Conservation (phyloP, 1,140 invertebrate genomes). For the Aphaenogaster floridana region DNA sequence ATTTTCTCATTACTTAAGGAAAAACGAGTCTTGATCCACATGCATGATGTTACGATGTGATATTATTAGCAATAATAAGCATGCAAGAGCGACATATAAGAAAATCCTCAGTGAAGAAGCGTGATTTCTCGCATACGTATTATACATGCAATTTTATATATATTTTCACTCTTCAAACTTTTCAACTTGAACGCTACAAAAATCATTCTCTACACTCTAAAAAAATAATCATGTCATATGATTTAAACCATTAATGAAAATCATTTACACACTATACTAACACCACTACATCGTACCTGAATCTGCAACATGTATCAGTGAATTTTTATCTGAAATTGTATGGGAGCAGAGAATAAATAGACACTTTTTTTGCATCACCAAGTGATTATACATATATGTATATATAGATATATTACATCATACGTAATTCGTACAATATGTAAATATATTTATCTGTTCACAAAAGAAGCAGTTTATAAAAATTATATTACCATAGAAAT, state of each 20-base stretch:
- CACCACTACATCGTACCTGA: slow-evolving; percentile 72
- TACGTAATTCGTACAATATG: slow-evolving; percentile 79
- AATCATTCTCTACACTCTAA: slow-evolving; percentile 13
- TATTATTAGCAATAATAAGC: slow-evolving; percentile 19
- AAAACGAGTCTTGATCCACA: not conserved
- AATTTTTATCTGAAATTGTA: slow-evolving; percentile 72
- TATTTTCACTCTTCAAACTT: slow-evolving; percentile 69
- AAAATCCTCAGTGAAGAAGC: slow-evolving; percentile 17
- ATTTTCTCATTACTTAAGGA: not conserved
- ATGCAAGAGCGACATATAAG: not conserved
- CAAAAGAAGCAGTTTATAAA: slow-evolving; percentile 78
- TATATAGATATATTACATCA: slow-evolving; percentile 75
- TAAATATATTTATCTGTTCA: slow-evolving; percentile 77
- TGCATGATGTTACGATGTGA: not conserved
- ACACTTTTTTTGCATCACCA: slow-evolving; percentile 64
- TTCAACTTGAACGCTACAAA: slow-evolving; percentile 10
- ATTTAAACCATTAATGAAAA: slow-evolving; percentile 60
- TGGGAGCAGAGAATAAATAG: slow-evolving; percentile 71
- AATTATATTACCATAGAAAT: slow-evolving; percentile 80
- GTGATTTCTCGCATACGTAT: not conserved
- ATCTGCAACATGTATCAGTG: slow-evolving; percentile 23
- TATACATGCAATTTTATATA: slow-evolving; percentile 66
- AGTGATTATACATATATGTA: slow-evolving; percentile 69
- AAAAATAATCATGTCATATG: slow-evolving; percentile 23
- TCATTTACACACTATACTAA: slow-evolving; percentile 54